phyloP scores from a whole-genome alignment of 2,888 invertebrate species.

The Tipula vernalis region DNA sequence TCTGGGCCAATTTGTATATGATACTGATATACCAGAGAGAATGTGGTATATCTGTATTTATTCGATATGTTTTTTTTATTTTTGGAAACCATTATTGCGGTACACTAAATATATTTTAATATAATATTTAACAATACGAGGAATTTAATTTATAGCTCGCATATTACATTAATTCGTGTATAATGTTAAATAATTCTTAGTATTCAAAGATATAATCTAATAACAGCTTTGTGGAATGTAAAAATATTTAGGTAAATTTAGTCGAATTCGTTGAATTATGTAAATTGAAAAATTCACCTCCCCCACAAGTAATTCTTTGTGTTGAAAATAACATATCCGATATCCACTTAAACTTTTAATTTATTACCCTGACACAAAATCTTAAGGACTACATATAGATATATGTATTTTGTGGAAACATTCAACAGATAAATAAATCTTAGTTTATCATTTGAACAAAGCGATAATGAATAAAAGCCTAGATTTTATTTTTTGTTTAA shows the following conservation, averaged over 20 bases:
- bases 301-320: not conserved
- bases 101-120: not conserved
- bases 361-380: not conserved
- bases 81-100: not conserved
- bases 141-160: not conserved
- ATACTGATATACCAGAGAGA: not conserved
- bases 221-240: not conserved
- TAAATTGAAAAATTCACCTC: not conserved
- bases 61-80: not conserved
- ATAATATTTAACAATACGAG: not conserved
- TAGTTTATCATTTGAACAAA: not conserved
- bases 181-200: not conserved
- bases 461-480: not conserved
- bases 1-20: not conserved
- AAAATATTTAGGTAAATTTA: not conserved
- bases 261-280: too few relatives aligned
- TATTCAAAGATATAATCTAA: not conserved
- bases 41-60: not conserved
- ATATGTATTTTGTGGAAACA: not conserved
- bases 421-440: constrained; percentile 4
- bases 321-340: not conserved
- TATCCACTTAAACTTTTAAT: not conserved
- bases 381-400: not conserved
- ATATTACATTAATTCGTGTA: not conserved
- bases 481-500: not conserved